A percentile compares a stretch with the other conserved stretches of the same genome.
These are phyloP conservation scores for Fistularia tabacaria DNA, from an alignment of 2,797 vertebrate genomes.

Conservation along the genomic window DNA sequence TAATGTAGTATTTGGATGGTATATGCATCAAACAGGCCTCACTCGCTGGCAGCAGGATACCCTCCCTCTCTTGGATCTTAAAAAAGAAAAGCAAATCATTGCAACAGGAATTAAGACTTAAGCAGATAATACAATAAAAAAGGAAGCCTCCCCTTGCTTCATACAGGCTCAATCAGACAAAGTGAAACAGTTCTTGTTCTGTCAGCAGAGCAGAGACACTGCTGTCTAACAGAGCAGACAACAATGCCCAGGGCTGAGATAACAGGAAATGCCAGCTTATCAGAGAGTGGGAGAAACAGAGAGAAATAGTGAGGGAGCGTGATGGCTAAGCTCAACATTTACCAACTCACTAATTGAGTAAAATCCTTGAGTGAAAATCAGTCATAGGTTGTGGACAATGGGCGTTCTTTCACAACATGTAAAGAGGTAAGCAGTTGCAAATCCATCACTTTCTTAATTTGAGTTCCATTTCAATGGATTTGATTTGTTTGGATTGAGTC, in stretches of 20 bases:
- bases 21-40: slow-evolving; percentile 8
- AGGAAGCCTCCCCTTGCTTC: slow-evolving; percentile 26
- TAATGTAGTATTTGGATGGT: not conserved
- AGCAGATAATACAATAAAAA: slow-evolving; percentile 54
- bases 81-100: slow-evolving; percentile 48
- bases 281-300: slow-evolving; percentile 47
- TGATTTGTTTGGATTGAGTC: slow-evolving; percentile 73
- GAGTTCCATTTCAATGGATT: slow-evolving; percentile 67
- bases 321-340: slow-evolving; percentile 43
- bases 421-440: slow-evolving; percentile 34
- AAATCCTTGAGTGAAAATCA: slow-evolving; percentile 7
- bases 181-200: slow-evolving; percentile 59
- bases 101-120: slow-evolving; percentile 56
- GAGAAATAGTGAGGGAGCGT: slow-evolving; percentile 30
- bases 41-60: slow-evolving; percentile 34
- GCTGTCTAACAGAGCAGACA: slow-evolving; percentile 61
- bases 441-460: slow-evolving; percentile 66
- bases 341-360: slow-evolving; percentile 37
- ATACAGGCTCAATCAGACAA: slow-evolving; percentile 52
- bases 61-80: not conserved
- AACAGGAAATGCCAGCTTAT: slow-evolving; percentile 80
- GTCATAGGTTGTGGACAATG: slow-evolving; percentile 2
- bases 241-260: slow-evolving; percentile 68
- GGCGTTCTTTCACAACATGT: slow-evolving; percentile 1
- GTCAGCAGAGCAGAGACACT: slow-evolving; percentile 53